phyloP scores from a whole-genome alignment of 1,140 invertebrate species.

The Drosophila sproati region DNA sequence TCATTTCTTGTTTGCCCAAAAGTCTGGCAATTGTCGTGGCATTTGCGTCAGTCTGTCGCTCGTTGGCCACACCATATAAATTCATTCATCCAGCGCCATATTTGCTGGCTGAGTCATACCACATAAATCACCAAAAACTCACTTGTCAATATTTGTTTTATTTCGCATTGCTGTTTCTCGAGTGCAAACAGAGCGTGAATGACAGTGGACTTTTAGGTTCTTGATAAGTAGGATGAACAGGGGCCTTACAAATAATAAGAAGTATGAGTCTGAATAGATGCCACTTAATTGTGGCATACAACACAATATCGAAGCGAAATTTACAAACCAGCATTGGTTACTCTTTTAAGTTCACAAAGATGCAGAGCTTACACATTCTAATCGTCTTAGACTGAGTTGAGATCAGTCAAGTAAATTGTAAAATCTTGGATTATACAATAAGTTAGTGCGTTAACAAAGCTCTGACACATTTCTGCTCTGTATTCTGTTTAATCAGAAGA shows the following conservation, averaged over 20 bases:
- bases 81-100: conserved; percentile 41
- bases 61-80: conserved; percentile 26
- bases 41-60: conserved; percentile 41
- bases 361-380: neutral
- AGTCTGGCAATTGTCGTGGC: conserved; percentile 66
- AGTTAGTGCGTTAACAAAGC: neutral
- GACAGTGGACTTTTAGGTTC: conserved; percentile 6
- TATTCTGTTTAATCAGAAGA: neutral
- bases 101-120: conserved; percentile 60
- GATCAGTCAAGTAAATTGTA: neutral
- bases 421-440: neutral
- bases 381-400: neutral
- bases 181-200: conserved; percentile 45
- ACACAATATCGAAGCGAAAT: neutral
- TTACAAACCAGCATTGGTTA: neutral
- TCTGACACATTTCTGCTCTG: neutral
- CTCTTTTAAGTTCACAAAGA: neutral
- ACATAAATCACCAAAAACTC: conserved; percentile 72
- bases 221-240: neutral
- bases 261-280: neutral
- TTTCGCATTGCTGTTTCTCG: conserved; percentile 51
- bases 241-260: neutral
- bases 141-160: conserved; percentile 79
- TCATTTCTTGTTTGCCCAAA: conserved; percentile 52
- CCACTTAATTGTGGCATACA: neutral